Conservation (phyloP, 2,888 invertebrate genomes). For the Rugalucina vietnamica region DNA sequence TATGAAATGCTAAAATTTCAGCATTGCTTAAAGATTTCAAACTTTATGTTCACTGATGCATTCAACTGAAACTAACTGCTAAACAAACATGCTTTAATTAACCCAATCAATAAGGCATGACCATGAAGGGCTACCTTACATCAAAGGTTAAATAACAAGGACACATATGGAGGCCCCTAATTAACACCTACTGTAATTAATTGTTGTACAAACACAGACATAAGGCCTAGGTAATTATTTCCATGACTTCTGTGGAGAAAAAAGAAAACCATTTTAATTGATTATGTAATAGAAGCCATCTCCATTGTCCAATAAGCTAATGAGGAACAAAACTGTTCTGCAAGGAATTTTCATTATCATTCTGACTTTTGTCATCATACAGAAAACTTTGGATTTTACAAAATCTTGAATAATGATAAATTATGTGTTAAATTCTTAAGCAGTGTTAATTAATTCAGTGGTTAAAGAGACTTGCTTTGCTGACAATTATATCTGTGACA, state of each 20-base stretch:
- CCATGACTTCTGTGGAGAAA: neutral
- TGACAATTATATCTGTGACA: too few species aligned
- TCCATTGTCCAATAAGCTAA: too few species aligned
- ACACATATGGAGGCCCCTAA: constrained; percentile 5
- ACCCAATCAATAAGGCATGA: neutral
- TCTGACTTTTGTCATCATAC: neutral
- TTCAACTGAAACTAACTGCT: too few species aligned
- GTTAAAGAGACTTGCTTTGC: too few species aligned
- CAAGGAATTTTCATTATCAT: neutral
- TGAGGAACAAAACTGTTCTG: neutral
- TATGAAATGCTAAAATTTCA: too few species aligned
- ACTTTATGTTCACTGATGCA: too few species aligned
- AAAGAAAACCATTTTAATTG: neutral
- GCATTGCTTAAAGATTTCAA: too few species aligned
- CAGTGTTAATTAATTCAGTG: too few species aligned
- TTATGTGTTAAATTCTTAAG: too few species aligned
- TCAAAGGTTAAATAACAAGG: neutral
- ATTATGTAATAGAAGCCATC: neutral
- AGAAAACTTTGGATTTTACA: too few species aligned
- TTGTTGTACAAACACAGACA: constrained; percentile 5
- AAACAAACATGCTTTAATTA: neutral
- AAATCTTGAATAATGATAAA: too few species aligned
- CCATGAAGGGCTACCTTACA: neutral
- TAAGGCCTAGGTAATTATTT: neutral
- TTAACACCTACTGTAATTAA: neutral